Conservation (phyloP, 1,140 invertebrate species). For the Theocolax elegans region DNA sequence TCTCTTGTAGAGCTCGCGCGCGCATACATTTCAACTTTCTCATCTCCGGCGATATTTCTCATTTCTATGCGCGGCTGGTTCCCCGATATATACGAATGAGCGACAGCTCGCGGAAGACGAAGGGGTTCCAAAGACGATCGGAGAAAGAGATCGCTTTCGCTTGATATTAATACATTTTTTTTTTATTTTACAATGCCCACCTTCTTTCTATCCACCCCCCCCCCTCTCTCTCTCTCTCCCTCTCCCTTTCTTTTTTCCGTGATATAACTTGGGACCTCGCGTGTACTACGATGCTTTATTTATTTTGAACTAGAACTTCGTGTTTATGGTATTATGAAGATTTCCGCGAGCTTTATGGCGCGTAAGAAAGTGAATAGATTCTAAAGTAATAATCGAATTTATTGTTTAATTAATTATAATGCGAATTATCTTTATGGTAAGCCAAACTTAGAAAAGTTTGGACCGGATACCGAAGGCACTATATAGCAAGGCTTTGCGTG, state of each 20-base stretch:
- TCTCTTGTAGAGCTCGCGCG: not conserved
- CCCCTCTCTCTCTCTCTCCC: not conserved
- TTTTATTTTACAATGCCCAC: not conserved
- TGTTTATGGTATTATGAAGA: constrained; percentile 6
- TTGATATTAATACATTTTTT: constrained; percentile 9
- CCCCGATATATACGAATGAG: not conserved
- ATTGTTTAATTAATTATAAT: constrained; percentile 24
- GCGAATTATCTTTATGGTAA: constrained; percentile 5
- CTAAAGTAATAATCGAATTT: constrained; percentile 4
- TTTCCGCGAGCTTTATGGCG: constrained; percentile 3
- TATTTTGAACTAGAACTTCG: not conserved
- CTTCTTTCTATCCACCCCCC: not conserved
- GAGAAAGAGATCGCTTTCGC: not conserved
- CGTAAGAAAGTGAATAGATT: too few species aligned
- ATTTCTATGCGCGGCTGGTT: constrained; percentile 42
- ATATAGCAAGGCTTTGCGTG: too few species aligned
- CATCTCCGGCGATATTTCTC: constrained; percentile 52
- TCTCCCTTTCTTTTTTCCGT: not conserved
- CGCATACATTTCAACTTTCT: constrained; percentile 51
- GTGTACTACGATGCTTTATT: not conserved
- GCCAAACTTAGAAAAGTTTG: too few species aligned
- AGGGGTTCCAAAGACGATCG: not conserved
- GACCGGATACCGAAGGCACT: too few species aligned
- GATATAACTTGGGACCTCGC: not conserved
- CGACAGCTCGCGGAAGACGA: not conserved